A percentile compares a stretch with the other conserved stretches of the same genome.
Evolutionary conservation across 2,888 invertebrate species (phyloP).

Genomic region (Temnothorax unifasciatus): DNA sequence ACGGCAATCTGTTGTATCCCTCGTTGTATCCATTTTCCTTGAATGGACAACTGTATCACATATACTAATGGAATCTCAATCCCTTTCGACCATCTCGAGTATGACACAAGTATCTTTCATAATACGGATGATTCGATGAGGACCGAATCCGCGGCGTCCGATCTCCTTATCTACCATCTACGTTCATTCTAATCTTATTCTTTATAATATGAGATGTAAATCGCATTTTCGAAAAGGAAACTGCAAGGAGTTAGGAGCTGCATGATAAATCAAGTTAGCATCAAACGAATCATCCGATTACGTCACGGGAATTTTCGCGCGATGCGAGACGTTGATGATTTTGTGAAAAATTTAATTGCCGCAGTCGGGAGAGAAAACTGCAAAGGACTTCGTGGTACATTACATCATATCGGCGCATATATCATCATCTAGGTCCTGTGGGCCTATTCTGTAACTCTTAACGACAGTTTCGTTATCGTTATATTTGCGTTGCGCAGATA

Average conservation of each 20-base stretch:
- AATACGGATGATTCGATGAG: not conserved
- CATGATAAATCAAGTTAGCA: not conserved
- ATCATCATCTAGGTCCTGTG: not conserved
- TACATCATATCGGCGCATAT: not conserved
- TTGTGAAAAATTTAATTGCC: slow-evolving; percentile 12
- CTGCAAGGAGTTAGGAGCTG: not conserved
- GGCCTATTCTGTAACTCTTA: too few relatives aligned
- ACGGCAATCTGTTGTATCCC: slow-evolving; percentile 12
- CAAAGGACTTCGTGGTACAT: not conserved
- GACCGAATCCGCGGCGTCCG: not conserved
- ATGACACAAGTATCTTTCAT: not conserved
- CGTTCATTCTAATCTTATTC: not conserved
- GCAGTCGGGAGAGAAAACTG: not conserved
- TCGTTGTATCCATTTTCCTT: not conserved
- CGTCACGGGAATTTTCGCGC: not conserved
- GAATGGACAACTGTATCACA: not conserved
- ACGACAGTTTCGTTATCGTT: too few relatives aligned
- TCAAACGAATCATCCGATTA: slow-evolving; percentile 12
- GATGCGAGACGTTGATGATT: not conserved
- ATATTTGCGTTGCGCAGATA: too few relatives aligned
- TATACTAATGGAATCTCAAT: not conserved
- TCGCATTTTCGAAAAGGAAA: not conserved
- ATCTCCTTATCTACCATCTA: not conserved
- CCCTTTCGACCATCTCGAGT: not conserved
- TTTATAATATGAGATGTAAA: not conserved